phyloP scores from a whole-genome alignment of 2,888 invertebrate species.

The Cyclophora albipunctata region DNA sequence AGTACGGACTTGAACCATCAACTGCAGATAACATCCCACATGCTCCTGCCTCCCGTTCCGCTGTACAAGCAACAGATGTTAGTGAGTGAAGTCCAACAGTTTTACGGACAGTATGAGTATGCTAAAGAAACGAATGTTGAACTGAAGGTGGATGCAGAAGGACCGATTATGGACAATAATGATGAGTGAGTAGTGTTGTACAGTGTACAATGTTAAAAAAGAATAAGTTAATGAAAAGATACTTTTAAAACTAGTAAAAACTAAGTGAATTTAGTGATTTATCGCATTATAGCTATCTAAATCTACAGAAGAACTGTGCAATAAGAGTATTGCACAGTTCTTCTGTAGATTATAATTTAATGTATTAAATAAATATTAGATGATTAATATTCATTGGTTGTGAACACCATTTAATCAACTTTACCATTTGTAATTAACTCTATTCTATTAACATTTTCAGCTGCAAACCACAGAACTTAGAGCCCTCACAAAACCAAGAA shows the following conservation, averaged over 20 bases:
- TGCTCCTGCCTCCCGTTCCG: slow-evolving; percentile 48
- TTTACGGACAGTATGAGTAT: slow-evolving; percentile 50
- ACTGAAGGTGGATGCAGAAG: slow-evolving; percentile 43
- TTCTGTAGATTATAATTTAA: too few species aligned
- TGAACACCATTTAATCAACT: too few species aligned
- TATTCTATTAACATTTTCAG: slow-evolving; percentile 27
- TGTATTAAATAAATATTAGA: too few species aligned
- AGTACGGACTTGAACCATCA: slow-evolving; percentile 43
- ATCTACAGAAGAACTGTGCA: too few species aligned
- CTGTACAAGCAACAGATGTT: slow-evolving; percentile 52
- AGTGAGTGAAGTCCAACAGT: slow-evolving; percentile 45
- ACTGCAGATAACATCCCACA: slow-evolving; percentile 53
- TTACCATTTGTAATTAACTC: too few species aligned
- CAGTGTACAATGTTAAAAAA: too few species aligned
- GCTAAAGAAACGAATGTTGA: slow-evolving; percentile 46
- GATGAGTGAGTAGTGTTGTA: slow-evolving; percentile 38
- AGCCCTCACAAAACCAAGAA: slow-evolving; percentile 12
- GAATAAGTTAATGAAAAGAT: too few species aligned
- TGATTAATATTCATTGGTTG: too few species aligned
- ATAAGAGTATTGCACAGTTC: too few species aligned
- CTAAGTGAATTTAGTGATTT: too few species aligned
- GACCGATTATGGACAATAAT: slow-evolving; percentile 26
- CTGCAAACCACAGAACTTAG: slow-evolving; percentile 25
- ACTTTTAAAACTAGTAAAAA: too few species aligned
- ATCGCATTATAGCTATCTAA: too few species aligned